Evolutionary conservation across 2,113 vertebrate genomes (phyloP).

Genomic region (Corythornis vintsioides): DNA sequence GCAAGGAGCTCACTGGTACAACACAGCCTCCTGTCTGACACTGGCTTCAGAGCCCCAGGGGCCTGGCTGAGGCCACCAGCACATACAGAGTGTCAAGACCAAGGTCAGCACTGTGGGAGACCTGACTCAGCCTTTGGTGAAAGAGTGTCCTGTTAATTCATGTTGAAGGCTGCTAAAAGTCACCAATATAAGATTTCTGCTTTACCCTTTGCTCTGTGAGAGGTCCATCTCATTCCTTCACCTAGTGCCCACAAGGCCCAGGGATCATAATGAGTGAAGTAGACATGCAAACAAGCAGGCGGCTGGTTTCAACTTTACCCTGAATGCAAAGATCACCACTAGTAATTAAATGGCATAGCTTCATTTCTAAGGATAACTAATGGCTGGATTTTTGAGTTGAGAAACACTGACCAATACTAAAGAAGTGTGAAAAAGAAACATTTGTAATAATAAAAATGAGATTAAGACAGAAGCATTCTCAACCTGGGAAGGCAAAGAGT

Average conservation of each 20-base stretch:
- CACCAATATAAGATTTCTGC: neutral
- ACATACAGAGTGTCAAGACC: neutral
- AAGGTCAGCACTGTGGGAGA: neutral
- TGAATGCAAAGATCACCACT: neutral
- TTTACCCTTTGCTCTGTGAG: neutral
- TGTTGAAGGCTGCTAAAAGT: neutral
- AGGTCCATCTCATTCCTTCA: neutral
- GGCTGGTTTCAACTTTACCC: neutral
- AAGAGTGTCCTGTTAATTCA: neutral
- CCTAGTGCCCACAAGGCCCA: neutral
- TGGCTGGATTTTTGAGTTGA: neutral
- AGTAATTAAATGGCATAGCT: neutral
- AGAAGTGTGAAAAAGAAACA: neutral
- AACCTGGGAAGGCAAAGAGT: neutral
- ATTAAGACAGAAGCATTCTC: neutral
- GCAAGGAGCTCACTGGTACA: neutral
- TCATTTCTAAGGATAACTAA: neutral
- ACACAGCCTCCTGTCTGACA: accelerated
- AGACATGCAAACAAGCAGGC: neutral
- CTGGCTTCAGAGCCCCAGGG: neutral
- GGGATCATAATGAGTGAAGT: neutral
- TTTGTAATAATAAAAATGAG: neutral
- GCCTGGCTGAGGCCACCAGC: neutral
- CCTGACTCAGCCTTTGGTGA: neutral
- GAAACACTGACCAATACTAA: neutral